phyloP scores from a whole-genome alignment of 1,140 invertebrate genomes.

The Episyrphus balteatus region DNA sequence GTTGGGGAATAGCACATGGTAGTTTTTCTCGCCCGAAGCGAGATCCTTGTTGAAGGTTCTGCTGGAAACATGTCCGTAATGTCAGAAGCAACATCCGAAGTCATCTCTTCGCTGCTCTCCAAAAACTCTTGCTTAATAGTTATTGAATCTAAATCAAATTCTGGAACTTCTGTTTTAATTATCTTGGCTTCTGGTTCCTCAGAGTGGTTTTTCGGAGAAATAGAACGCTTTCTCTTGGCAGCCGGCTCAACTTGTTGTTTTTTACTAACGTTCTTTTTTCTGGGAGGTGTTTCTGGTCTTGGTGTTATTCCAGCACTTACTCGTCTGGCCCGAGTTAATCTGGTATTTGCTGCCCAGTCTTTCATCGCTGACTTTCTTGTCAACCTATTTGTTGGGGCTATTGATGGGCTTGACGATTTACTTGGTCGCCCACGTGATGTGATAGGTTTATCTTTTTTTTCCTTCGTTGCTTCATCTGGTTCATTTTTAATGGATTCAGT shows the following conservation, averaged over 20 bases:
- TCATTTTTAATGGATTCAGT: too few relatives aligned
- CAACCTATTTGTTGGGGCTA: constrained; percentile 16
- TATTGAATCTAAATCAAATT: constrained; percentile 6
- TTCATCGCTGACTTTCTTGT: constrained; percentile 31
- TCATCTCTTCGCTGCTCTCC: constrained; percentile 14
- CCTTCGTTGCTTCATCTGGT: too few relatives aligned
- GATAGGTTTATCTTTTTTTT: too few relatives aligned
- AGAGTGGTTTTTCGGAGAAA: constrained; percentile 10
- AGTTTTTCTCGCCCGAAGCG: constrained; percentile 15
- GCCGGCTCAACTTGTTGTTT: constrained; percentile 3
- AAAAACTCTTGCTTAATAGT: constrained; percentile 21
- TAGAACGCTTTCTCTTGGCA: constrained; percentile 24
- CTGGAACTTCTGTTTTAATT: constrained; percentile 20
- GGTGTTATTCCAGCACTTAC: constrained; percentile 4
- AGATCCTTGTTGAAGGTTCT: background rate
- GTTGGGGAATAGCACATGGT: constrained; percentile 12
- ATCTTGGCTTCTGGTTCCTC: constrained; percentile 14
- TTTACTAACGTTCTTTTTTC: constrained; percentile 5
- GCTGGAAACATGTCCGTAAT: constrained; percentile 3
- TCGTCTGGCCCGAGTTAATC: constrained; percentile 26
- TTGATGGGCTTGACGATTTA: too few relatives aligned
- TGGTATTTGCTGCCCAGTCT: constrained; percentile 18
- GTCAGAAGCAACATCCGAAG: background rate
- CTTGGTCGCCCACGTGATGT: too few relatives aligned
- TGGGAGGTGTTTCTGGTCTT: constrained; percentile 9